phyloP scores from a whole-genome alignment of 2,113 vertebrate genomes.

The Spilogale gracilis region DNA sequence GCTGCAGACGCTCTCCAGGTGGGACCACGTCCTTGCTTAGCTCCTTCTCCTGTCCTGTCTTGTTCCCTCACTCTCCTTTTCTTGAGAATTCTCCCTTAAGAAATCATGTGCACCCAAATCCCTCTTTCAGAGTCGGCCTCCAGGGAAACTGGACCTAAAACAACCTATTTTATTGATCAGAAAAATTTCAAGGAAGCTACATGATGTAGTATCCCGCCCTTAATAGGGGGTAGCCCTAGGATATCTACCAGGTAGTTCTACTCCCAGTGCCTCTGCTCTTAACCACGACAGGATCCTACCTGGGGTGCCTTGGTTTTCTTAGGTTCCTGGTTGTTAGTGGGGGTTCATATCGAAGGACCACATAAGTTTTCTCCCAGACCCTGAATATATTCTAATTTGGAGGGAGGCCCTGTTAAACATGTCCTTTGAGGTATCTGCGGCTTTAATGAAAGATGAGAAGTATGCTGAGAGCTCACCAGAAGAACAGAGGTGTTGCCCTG shows the following conservation, averaged over 20 bases:
- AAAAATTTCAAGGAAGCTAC: background rate
- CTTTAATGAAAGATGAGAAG: background rate
- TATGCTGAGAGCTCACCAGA: background rate
- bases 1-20: background rate
- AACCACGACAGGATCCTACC: background rate
- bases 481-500: background rate
- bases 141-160: background rate
- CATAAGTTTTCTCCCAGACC: background rate
- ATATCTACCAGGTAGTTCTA: background rate
- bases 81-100: too few species aligned
- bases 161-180: background rate
- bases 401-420: background rate
- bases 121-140: background rate
- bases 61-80: too few species aligned
- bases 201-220: background rate
- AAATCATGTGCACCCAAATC: too few species aligned
- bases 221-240: background rate
- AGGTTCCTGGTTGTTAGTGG: background rate
- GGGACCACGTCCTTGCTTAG: background rate
- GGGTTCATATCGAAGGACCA: background rate
- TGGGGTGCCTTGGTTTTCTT: background rate
- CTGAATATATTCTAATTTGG: background rate
- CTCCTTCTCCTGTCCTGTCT: background rate
- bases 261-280: background rate
- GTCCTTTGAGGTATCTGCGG: background rate